Evolutionary conservation across 1,140 invertebrate species (phyloP).

Genomic region (Drosophila prosaltans): DNA sequence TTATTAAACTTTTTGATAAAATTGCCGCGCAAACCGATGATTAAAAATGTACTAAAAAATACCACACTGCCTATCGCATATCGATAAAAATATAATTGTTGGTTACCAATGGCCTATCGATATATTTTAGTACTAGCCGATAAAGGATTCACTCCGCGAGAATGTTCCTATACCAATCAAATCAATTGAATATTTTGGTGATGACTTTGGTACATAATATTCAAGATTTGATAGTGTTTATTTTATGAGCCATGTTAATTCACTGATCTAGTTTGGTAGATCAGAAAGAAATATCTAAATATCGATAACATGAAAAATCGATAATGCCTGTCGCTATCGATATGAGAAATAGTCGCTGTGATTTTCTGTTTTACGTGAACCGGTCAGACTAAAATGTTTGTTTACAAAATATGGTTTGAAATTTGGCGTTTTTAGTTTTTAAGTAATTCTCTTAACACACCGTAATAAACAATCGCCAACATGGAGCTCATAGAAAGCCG

Average conservation of each 20-base stretch:
- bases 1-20: not conserved
- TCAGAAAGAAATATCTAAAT: not conserved
- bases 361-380: not conserved
- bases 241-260: too few species aligned
- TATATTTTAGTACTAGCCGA: not conserved
- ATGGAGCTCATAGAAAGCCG: slow-evolving; percentile 6
- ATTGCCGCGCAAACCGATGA: not conserved
- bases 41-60: slow-evolving; percentile 39
- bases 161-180: too few species aligned
- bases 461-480: slow-evolving; percentile 20
- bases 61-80: slow-evolving; percentile 16
- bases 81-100: slow-evolving; percentile 20
- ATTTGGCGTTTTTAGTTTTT: not conserved
- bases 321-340: not conserved
- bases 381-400: slow-evolving; percentile 2
- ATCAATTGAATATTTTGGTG: too few species aligned
- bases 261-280: too few species aligned
- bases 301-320: not conserved
- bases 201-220: too few species aligned
- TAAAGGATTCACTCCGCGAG: too few species aligned
- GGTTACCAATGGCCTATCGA: not conserved
- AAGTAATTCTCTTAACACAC: not conserved
- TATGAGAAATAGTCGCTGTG: not conserved
- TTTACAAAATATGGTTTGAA: not conserved
- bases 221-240: too few species aligned